phyloP scores from a whole-genome alignment of 2,888 invertebrate species.

The Agrilus mali region DNA sequence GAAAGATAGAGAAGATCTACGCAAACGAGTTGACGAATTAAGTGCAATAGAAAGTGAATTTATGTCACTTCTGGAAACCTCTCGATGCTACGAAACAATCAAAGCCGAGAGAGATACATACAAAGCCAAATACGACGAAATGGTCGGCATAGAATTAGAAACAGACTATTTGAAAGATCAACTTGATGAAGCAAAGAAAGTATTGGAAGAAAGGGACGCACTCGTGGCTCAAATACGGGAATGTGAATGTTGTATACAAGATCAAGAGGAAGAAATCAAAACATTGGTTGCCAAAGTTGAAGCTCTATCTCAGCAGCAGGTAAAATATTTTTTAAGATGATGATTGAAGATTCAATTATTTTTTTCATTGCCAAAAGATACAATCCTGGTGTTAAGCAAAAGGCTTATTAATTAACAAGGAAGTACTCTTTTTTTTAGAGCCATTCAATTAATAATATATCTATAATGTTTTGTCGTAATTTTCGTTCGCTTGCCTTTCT shows the following conservation, averaged over 20 bases:
- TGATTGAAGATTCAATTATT: too few species aligned
- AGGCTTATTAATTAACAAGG: too few species aligned
- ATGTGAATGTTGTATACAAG: conserved; percentile 41
- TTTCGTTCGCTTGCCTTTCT: too few species aligned
- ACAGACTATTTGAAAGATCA: conserved; percentile 22
- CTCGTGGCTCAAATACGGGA: conserved; percentile 40
- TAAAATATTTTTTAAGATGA: conserved; percentile 13
- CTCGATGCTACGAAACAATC: conserved; percentile 22
- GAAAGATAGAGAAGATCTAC: conserved; percentile 26
- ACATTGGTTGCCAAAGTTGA: conserved; percentile 41
- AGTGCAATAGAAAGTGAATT: conserved; percentile 24
- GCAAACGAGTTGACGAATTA: conserved; percentile 21
- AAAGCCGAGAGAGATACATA: conserved; percentile 29
- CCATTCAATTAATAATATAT: too few species aligned
- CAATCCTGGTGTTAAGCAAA: too few species aligned
- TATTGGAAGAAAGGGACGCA: conserved; percentile 38
- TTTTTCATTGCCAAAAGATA: not conserved
- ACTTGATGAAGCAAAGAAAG: conserved; percentile 21
- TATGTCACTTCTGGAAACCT: conserved; percentile 21
- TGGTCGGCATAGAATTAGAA: conserved; percentile 23
- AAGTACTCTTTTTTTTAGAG: too few species aligned
- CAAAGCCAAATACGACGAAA: conserved; percentile 26
- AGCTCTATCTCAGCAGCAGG: conserved; percentile 32
- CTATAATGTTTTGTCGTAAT: too few species aligned
- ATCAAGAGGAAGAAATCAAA: conserved; percentile 45